These are phyloP conservation scores for Congeria kusceri DNA, from an alignment of 2,888 invertebrate genomes.

Conservation along the genomic window DNA sequence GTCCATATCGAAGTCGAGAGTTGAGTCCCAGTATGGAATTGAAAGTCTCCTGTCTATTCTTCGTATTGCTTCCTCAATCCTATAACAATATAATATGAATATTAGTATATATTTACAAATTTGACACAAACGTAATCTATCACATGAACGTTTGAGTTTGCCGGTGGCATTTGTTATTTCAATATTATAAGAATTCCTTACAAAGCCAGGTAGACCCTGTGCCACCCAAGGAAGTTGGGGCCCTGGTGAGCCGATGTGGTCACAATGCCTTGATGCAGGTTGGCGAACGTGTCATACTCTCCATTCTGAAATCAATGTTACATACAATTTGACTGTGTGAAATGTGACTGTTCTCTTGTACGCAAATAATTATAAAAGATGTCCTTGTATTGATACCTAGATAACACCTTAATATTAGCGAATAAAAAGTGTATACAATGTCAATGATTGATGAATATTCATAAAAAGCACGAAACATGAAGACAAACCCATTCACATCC, in stretches of 20 bases:
- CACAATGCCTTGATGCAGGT: slow-evolving; percentile 66
- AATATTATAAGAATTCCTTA: slow-evolving; percentile 45
- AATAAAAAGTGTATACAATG: too few relatives aligned
- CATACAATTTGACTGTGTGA: too few relatives aligned
- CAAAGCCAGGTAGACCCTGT: slow-evolving; percentile 72
- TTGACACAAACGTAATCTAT: too few relatives aligned
- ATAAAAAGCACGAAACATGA: neutral
- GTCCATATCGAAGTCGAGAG: slow-evolving; percentile 69
- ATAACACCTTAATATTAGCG: neutral
- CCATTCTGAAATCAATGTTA: slow-evolving; percentile 61
- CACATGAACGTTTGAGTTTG: too few relatives aligned
- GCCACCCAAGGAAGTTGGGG: slow-evolving; percentile 76
- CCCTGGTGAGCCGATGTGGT: slow-evolving; percentile 70
- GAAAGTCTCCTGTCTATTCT: slow-evolving; percentile 67
- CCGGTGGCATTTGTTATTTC: too few relatives aligned
- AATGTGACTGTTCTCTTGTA: too few relatives aligned
- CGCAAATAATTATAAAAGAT: too few relatives aligned
- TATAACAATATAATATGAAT: slow-evolving; percentile 27
- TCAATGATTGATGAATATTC: neutral
- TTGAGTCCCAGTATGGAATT: slow-evolving; percentile 77
- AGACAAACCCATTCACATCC: too few relatives aligned
- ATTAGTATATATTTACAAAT: too few relatives aligned
- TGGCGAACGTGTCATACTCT: slow-evolving; percentile 72
- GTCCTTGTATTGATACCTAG: too few relatives aligned
- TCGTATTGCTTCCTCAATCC: slow-evolving; percentile 74